Evolutionary conservation across 2,797 vertebrate species (phyloP), one percentile per base, ranked within the genome.

Genomic region (Gouania willdenowi): DNA sequence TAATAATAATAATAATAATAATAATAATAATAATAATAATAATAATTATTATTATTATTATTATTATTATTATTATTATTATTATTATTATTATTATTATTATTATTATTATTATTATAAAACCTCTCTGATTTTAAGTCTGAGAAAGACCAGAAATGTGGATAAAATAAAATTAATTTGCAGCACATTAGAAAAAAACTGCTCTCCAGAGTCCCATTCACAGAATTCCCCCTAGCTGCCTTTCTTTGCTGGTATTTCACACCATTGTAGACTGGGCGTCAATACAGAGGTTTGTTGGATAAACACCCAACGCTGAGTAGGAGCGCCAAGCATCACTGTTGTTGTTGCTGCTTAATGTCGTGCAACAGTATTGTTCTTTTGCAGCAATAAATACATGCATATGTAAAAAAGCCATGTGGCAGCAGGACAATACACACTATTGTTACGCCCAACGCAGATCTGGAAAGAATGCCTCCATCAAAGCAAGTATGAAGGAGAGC

Each of bases 371-470:
- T 85, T 85, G 82, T 86, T 86, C 83, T 81, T 83, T 69, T 79
- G 72, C 71, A 65, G 73, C 76, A 85, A 88, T 88, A 79, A 80
- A 84, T 78, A 81, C 81, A 87, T 82, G 82, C 82, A 85, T 86
- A 83, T 85, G 85, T 83, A 87, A 86, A 86, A 79, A 80, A 79
- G 76, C 72, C 62, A 71, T 70, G 80, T 71, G 74, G 69, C 52
- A 71, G 72, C 0, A 27, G 43, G 31, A 87, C 81, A 89, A 84
- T 83, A 51, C 47, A 8, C 52, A 37, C 71, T 67, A 74, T 87
- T 86, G 83, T 88, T 29, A 66, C 35, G 14, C 39, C 54, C 34
- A 33, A 67, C 66, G 66, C 49, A 35, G 46, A 74, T 54, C 62
- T 34, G 58, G 54, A 79, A 74, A 72, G n/a, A 67, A 66, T 63